These are phyloP conservation scores for Thera obeliscata DNA, from an alignment of 2,888 invertebrate genomes.

Conservation along the genomic window DNA sequence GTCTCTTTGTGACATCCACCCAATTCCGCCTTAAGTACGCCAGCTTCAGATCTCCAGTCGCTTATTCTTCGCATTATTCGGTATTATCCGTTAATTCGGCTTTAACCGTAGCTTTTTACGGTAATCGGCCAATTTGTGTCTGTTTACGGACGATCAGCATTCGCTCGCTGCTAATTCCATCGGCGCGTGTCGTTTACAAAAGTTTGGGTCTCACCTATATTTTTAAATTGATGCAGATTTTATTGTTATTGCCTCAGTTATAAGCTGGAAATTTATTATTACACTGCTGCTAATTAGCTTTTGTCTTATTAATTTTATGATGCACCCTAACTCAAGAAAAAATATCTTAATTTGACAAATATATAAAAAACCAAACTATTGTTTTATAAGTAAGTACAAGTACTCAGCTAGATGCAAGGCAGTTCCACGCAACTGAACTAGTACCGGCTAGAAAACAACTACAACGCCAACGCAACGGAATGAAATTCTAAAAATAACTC, in stretches of 20 bases:
- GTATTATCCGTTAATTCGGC: conserved; percentile 55
- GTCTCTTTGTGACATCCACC: conserved; percentile 4
- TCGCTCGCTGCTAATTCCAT: conserved; percentile 44
- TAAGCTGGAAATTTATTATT: too few species aligned
- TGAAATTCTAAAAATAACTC: conserved; percentile 31
- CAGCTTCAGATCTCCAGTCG: conserved; percentile 29
- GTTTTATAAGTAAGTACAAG: too few species aligned
- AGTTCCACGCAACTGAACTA: too few species aligned
- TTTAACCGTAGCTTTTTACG: conserved; percentile 53
- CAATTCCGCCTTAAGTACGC: conserved; percentile 16
- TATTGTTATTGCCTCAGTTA: conserved; percentile 7
- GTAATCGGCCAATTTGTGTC: conserved; percentile 48
- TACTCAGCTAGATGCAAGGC: too few species aligned
- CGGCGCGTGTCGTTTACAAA: conserved; percentile 6
- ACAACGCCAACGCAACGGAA: background rate
- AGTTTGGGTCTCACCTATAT: conserved; percentile 17
- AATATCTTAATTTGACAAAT: too few species aligned
- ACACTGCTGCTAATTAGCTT: too few species aligned
- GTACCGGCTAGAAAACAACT: too few species aligned
- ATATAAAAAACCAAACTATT: too few species aligned
- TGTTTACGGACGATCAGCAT: conserved; percentile 52
- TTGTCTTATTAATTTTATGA: too few species aligned
- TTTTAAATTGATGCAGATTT: conserved; percentile 28
- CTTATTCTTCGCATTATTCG: conserved; percentile 45
- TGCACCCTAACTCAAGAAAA: too few species aligned